A percentile compares a stretch with the other conserved stretches of the same genome.
Conservation (phyloP, 2,113 vertebrate genomes). For the Addax nasomaculatus region DNA sequence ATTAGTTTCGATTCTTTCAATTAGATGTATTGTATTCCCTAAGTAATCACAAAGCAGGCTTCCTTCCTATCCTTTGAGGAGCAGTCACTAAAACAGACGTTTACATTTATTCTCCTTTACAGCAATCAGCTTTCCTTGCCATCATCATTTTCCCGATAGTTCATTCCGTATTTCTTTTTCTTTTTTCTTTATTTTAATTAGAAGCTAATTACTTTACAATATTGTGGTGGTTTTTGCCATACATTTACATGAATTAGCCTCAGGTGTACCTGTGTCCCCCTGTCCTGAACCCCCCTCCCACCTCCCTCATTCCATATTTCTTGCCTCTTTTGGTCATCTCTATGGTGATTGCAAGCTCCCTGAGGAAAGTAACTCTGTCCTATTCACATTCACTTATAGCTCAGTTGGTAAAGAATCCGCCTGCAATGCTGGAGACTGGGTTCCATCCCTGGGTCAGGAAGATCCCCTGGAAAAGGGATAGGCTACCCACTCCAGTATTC, state of each 20-base stretch:
- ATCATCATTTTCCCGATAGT: not conserved
- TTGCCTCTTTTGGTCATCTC: not conserved
- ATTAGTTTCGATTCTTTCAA: constrained; percentile 57
- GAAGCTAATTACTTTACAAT: not conserved
- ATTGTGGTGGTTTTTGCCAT: not conserved
- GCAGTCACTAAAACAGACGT: constrained; percentile 42
- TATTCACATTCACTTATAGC: not conserved
- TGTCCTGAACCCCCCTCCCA: not conserved
- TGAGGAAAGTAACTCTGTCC: not conserved
- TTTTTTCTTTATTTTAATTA: not conserved
- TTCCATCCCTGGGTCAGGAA: not conserved
- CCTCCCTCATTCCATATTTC: not conserved
- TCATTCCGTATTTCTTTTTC: not conserved
- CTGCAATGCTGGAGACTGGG: not conserved
- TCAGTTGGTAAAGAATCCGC: not conserved
- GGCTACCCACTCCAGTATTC: not conserved
- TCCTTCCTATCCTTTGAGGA: constrained; percentile 62
- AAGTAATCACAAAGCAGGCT: constrained; percentile 48
- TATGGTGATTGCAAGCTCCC: not conserved
- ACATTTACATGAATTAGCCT: not conserved
- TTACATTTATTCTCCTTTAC: not conserved
- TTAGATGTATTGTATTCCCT: constrained; percentile 61
- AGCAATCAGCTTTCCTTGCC: not conserved
- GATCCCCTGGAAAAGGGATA: not conserved
- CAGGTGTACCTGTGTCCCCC: not conserved